Base-by-base conservation (phyloP, 2,113 vertebrate genomes). In the Amazona vittata region DNA sequence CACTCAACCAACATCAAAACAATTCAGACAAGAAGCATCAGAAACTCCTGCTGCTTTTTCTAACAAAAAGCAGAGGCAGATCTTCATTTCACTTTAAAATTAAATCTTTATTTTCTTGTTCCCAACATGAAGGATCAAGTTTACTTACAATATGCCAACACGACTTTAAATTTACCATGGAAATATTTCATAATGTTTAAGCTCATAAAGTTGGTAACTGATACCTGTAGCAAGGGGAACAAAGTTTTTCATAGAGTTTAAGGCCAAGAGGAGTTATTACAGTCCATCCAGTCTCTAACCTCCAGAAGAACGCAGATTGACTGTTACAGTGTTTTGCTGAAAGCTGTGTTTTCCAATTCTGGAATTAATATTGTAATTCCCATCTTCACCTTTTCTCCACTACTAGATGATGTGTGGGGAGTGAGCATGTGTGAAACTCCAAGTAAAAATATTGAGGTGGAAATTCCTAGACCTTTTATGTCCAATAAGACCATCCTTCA, bases 11-110 rank as follows among this genome's bases (percentile, higher is more conserved):
- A 75, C 5, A 39, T 25, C 39, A 53, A 63, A 73, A 82, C 12
- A 85, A 65, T 93, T 96, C 70, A 62, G 55, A 90, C 7, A 68
- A 94, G 20, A 94, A 92, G 35, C 47, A 83, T 91, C 50, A 62
- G 78, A 90, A 96, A 5, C 1, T 83, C 41, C 78, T 95, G 28
- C 33, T 37, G 37, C 73, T 19, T 64, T 92, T 97, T 86, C 28
- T 75, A 89, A 80, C 10, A 90, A 93, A 93, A 97, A 76, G 6
- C 28, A 1, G 26, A 43, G 5, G 35, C 3, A 84, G 31, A 82
- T 22, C 25, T 63, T 62, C 31, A 63, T 67, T 68, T 85, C 21
- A 44, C 15, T 84, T 94, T 62, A 49, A 74, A 93, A 92, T 47
- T 5, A 86, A 90, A 89, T 83, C 3, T 52, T 35, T 47, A 70